Evolutionary conservation across 1,140 invertebrate species (phyloP), one percentile per base, ranked within the genome.

Genomic region (Ips typographus): DNA sequence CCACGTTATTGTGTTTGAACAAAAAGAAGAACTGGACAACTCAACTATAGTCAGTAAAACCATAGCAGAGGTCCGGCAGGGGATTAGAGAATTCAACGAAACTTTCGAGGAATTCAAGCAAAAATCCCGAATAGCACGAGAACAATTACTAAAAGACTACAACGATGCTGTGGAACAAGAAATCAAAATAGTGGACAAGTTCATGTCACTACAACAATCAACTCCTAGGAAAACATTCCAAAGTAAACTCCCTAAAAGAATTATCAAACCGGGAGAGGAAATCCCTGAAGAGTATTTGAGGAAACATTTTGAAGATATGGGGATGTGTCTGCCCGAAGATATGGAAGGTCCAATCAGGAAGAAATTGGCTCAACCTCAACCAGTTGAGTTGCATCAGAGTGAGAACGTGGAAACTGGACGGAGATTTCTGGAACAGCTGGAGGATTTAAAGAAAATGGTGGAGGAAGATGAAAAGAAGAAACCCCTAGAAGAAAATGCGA

Each of bases 31-130:
- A 4, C 2, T 62, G 8, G 70, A 75, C 5, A 75, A 76, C 58
- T 62, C 67, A 7, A 40, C 74, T 4, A 60, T 68, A 3, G 69
- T 72, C 3, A 67, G 61, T 8, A 74, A 74, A 42, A 70, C 58
- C 6, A 76, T 78, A 43, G 71, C 73, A 1, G 73, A 75, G 56
- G 63, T 78, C 4, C 61, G 76, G 36, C 68, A 72, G 47, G 70
- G 72, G 5, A 76, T 77, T 71, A 7, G 58, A 7, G 71, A 70
- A 5, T 77, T 78, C 37, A 71, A 68, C 8, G 70, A 68, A 38
- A 51, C 59, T 5, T 59, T 78, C 36, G 73, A 75, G 2, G 75
- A 75, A 51, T 77, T 77, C 57, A 73, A 71, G 6, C 62, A 75
- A 36, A 64, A 61, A 55, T 72, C 68, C 60, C 71, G 68, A 60